Evolutionary conservation across 2,113 vertebrate genomes (phyloP).

Genomic region (Pholis gunnellus): DNA sequence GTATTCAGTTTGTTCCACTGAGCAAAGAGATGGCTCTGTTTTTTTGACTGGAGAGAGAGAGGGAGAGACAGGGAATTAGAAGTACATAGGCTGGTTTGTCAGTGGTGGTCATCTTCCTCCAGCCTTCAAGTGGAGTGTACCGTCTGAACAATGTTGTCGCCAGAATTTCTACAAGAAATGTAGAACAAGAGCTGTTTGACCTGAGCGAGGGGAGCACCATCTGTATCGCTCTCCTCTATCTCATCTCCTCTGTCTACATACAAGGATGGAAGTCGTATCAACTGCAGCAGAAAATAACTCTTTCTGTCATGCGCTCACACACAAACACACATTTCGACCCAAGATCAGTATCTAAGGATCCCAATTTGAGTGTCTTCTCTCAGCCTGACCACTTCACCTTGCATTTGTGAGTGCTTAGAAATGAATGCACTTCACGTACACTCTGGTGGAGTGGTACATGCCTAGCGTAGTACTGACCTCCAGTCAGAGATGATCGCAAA

Average conservation of each 20-base stretch:
- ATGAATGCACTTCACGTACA: neutral
- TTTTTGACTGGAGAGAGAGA: slow-evolving; percentile 52
- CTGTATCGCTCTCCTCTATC: neutral
- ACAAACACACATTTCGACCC: neutral
- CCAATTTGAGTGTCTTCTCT: neutral
- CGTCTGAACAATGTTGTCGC: slow-evolving; percentile 56
- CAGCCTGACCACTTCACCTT: neutral
- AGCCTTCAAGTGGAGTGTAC: slow-evolving; percentile 26
- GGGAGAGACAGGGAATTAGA: slow-evolving; percentile 19
- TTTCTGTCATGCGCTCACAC: neutral
- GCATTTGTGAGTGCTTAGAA: neutral
- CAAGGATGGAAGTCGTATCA: neutral
- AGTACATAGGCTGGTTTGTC: slow-evolving; percentile 60
- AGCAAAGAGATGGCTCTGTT: slow-evolving; percentile 69
- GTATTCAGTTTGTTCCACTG: slow-evolving; percentile 78
- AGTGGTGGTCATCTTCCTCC: slow-evolving; percentile 56
- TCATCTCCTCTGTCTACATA: slow-evolving; percentile 3
- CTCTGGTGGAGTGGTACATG: neutral
- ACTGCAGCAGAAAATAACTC: neutral
- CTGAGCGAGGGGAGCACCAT: slow-evolving; percentile 32
- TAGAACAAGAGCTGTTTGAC: slow-evolving; percentile 61
- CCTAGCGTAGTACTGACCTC: neutral
- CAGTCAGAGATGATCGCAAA: neutral
- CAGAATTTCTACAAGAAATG: slow-evolving; percentile 36
- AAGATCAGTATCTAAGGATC: neutral